phyloP scores from a whole-genome alignment of 2,113 vertebrate genomes.

The Xyliphius kryptos region DNA sequence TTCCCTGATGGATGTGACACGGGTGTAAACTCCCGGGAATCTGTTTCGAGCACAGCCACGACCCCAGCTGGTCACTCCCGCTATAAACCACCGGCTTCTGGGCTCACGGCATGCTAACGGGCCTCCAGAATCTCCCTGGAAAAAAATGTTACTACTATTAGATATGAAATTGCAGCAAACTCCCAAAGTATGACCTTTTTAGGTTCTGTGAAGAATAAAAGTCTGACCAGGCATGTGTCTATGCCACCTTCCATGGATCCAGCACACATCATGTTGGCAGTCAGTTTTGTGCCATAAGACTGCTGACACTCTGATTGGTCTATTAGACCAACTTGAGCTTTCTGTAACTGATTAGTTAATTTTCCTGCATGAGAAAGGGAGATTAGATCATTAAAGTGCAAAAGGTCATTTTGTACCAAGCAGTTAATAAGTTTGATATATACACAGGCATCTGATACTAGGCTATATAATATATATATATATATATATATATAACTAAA shows the following conservation, averaged over 20 bases:
- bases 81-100: conserved; percentile 85
- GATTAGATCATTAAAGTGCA: too few relatives aligned
- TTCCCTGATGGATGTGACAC: conserved; percentile 74
- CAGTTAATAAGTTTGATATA: too few relatives aligned
- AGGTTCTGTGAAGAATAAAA: too few relatives aligned
- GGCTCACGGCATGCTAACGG: conserved; percentile 80
- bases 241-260: conserved; percentile 75
- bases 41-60: conserved; percentile 80
- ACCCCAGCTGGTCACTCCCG: conserved; percentile 95
- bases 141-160: too few relatives aligned
- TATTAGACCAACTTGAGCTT: conserved; percentile 77
- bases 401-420: too few relatives aligned
- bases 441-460: too few relatives aligned
- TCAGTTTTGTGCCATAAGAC: conserved; percentile 78
- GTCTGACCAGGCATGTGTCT: conserved; percentile 91
- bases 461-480: too few relatives aligned
- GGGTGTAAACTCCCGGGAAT: conserved; percentile 86
- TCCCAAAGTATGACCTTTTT: too few relatives aligned
- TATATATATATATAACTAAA: too few relatives aligned
- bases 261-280: conserved; percentile 84
- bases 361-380: conserved; percentile 75
- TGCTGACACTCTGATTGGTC: conserved; percentile 75
- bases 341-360: conserved; percentile 76
- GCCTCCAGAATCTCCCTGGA: conserved; percentile 87
- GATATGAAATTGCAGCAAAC: too few relatives aligned